These are phyloP conservation scores for Drosophila dunni DNA, from an alignment of 1,140 invertebrate genomes.

Conservation along the genomic window DNA sequence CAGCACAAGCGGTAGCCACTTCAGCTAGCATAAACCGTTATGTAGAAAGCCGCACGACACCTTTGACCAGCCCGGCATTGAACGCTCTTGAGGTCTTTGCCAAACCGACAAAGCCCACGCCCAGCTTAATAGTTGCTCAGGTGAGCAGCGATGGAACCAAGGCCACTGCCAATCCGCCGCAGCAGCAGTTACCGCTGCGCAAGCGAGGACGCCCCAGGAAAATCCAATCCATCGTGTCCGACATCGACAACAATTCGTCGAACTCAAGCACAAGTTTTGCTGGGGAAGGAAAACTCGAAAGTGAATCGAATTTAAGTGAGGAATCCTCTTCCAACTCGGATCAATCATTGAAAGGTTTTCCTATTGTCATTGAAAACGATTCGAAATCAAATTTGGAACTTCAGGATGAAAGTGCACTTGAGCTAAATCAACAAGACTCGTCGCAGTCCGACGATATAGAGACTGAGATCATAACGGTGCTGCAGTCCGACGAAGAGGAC, in stretches of 20 bases:
- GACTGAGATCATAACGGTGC: constrained; percentile 28
- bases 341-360: constrained; percentile 16
- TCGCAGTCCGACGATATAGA: neutral
- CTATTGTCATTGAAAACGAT: constrained; percentile 2
- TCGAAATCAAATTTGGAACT: neutral
- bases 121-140: constrained; percentile 65
- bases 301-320: constrained; percentile 27
- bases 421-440: constrained; percentile 2
- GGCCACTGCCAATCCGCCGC: neutral
- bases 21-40: constrained; percentile 16
- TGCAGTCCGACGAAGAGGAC: constrained; percentile 32
- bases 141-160: constrained; percentile 54
- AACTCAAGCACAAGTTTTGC: constrained; percentile 16
- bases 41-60: constrained; percentile 33
- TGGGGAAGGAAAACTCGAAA: constrained; percentile 42
- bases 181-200: constrained; percentile 7
- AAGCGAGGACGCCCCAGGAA: constrained; percentile 67
- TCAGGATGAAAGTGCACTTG: constrained; percentile 13
- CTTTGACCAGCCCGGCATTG: constrained; percentile 28
- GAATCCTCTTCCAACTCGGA: constrained; percentile 52
- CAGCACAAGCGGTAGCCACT: neutral
- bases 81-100: constrained; percentile 53
- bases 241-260: constrained; percentile 48
- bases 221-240: neutral
- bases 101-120: constrained; percentile 51